These are phyloP conservation scores for Leptinotarsa defecta DNA, from an alignment of 1,140 invertebrate species.

Conservation along the genomic window DNA sequence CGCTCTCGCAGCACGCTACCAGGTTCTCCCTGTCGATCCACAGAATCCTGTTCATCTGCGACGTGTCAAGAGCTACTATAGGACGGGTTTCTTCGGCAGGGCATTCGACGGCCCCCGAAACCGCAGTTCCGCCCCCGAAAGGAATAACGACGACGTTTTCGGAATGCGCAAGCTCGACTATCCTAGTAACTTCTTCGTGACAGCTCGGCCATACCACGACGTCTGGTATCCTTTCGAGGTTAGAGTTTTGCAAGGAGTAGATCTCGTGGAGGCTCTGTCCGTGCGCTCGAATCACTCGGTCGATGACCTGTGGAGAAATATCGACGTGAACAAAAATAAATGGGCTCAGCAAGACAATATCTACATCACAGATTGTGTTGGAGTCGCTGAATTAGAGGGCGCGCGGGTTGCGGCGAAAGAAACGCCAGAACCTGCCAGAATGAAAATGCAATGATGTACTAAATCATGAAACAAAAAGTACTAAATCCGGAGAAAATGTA, in stretches of 20 bases:
- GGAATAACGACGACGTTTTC: slow-evolving; percentile 84
- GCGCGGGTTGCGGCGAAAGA: too few relatives aligned
- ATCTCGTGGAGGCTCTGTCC: slow-evolving; percentile 95
- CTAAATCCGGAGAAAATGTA: too few relatives aligned
- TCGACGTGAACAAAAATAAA: too few relatives aligned
- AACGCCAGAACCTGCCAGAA: too few relatives aligned
- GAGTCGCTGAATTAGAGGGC: too few relatives aligned
- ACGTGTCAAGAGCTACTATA: slow-evolving; percentile 91
- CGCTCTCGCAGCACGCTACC: slow-evolving; percentile 81
- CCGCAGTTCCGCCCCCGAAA: slow-evolving; percentile 95
- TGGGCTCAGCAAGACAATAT: too few relatives aligned
- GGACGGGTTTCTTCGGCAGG: slow-evolving; percentile 78
- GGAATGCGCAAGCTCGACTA: slow-evolving; percentile 78
- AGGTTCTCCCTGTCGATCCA: slow-evolving; percentile 93
- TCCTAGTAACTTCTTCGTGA: slow-evolving; percentile 81
- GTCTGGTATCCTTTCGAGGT: slow-evolving; percentile 87
- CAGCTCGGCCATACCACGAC: slow-evolving; percentile 88
- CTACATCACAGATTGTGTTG: too few relatives aligned
- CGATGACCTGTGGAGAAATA: slow-evolving; percentile 1
- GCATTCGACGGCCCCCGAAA: slow-evolving; percentile 88
- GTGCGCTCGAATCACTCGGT: slow-evolving; percentile 84
- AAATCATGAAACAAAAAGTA: too few relatives aligned
- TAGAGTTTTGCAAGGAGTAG: slow-evolving; percentile 69
- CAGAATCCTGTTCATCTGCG: slow-evolving; percentile 94
- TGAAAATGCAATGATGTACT: too few relatives aligned